Evolutionary conservation across 2,113 vertebrate species (phyloP).

Genomic region (Paradisaea rubra): DNA sequence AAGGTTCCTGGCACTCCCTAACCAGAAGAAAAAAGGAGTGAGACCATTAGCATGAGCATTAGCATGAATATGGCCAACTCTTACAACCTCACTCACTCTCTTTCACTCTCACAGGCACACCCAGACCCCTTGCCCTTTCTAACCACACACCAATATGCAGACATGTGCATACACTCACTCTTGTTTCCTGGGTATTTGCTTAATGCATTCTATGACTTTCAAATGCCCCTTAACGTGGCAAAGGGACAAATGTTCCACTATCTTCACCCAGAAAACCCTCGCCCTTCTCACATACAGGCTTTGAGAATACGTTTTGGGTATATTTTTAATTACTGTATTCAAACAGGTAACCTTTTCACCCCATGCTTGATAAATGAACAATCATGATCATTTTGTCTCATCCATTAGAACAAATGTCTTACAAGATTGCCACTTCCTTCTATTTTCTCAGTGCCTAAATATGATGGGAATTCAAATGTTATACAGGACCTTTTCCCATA

Average conservation of each 20-base stretch:
- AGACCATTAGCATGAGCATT: not conserved
- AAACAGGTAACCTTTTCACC: not conserved
- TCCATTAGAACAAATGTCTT: not conserved
- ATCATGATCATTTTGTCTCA: not conserved
- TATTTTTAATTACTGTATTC: not conserved
- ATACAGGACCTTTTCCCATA: not conserved
- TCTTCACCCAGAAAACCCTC: not conserved
- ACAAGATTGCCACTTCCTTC: not conserved
- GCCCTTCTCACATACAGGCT: rapidly evolving
- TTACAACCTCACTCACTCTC: not conserved
- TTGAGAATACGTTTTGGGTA: not conserved
- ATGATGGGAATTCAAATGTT: not conserved
- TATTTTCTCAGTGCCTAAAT: not conserved
- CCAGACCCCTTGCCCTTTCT: not conserved
- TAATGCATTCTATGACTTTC: not conserved
- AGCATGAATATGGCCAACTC: not conserved
- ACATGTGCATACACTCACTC: rapidly evolving
- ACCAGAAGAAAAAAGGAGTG: not conserved
- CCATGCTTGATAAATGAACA: not conserved
- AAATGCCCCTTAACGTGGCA: not conserved
- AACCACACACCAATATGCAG: not conserved
- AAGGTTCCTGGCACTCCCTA: not conserved
- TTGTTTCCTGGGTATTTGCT: not conserved
- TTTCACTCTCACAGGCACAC: not conserved
- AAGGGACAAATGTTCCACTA: not conserved